phyloP scores from a whole-genome alignment of 2,888 invertebrate genomes.

The Osedax frankpressi region DNA sequence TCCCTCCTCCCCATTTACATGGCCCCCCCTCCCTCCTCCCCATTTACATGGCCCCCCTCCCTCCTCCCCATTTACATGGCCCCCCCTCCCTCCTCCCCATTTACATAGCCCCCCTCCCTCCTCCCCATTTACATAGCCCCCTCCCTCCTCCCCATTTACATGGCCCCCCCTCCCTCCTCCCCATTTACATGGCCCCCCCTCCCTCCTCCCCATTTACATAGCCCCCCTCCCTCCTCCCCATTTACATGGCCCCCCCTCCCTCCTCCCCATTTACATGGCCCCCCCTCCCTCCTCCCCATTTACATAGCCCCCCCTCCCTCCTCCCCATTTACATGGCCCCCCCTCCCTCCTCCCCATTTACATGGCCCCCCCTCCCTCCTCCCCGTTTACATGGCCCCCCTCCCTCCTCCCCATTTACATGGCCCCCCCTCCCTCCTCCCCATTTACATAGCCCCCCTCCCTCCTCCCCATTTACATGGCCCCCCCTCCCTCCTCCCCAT shows the following conservation, averaged over 20 bases:
- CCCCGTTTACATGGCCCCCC: neutral
- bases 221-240: neutral
- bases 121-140: too few relatives aligned
- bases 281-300: neutral
- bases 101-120: neutral
- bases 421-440: too few relatives aligned
- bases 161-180: conserved; percentile 16
- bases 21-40: neutral
- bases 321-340: too few relatives aligned
- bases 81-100: neutral
- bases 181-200: too few relatives aligned
- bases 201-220: neutral
- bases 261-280: conserved; percentile 11
- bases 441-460: conserved; percentile 14
- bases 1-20: neutral
- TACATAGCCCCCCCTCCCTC: neutral
- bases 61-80: conserved; percentile 7
- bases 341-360: neutral
- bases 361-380: conserved; percentile 9
- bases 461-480: too few relatives aligned
- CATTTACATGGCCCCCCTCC: too few relatives aligned
- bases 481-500: neutral
- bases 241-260: too few relatives aligned
- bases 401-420: too few relatives aligned
- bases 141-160: neutral